These are phyloP conservation scores for Notodonta dromedarius DNA, from an alignment of 2,888 invertebrate genomes.

Conservation along the genomic window DNA sequence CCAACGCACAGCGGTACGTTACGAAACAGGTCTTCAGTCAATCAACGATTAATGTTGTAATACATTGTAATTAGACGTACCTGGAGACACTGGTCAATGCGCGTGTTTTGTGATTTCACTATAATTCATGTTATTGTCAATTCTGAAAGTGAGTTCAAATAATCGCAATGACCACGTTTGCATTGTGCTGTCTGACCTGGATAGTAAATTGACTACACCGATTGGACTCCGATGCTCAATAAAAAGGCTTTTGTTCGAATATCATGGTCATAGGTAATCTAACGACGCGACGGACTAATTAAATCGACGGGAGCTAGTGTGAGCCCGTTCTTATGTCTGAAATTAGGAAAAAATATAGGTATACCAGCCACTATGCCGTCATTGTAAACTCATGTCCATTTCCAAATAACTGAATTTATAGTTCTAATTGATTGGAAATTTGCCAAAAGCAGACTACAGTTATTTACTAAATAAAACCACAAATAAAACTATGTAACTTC, in stretches of 20 bases:
- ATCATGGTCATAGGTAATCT: slow-evolving; percentile 51
- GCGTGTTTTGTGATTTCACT: slow-evolving; percentile 20
- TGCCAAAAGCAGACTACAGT: too few species aligned
- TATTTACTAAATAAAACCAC: too few species aligned
- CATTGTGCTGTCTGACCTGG: slow-evolving; percentile 34
- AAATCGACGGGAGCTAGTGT: slow-evolving; percentile 55
- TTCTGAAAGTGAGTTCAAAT: slow-evolving; percentile 43
- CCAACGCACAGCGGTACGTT: slow-evolving; percentile 51
- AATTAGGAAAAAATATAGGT: slow-evolving; percentile 42
- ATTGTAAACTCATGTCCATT: slow-evolving; percentile 35
- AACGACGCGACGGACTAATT: slow-evolving; percentile 60
- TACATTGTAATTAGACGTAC: slow-evolving; percentile 27
- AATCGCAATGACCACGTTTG: slow-evolving; percentile 43
- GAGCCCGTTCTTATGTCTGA: slow-evolving; percentile 44
- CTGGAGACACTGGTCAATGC: slow-evolving; percentile 19
- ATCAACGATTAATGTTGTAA: slow-evolving; percentile 42
- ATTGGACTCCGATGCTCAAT: slow-evolving; percentile 39
- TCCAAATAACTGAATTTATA: neutral
- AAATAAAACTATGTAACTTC: too few species aligned
- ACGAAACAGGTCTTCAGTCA: slow-evolving; percentile 58
- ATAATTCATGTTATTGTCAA: slow-evolving; percentile 14
- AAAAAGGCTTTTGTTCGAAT: slow-evolving; percentile 47
- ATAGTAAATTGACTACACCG: slow-evolving; percentile 51
- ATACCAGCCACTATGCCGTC: slow-evolving; percentile 32
- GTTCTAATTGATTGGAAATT: neutral